phyloP scores from a whole-genome alignment of 1,140 invertebrate genomes.

The Heliconius himera region DNA sequence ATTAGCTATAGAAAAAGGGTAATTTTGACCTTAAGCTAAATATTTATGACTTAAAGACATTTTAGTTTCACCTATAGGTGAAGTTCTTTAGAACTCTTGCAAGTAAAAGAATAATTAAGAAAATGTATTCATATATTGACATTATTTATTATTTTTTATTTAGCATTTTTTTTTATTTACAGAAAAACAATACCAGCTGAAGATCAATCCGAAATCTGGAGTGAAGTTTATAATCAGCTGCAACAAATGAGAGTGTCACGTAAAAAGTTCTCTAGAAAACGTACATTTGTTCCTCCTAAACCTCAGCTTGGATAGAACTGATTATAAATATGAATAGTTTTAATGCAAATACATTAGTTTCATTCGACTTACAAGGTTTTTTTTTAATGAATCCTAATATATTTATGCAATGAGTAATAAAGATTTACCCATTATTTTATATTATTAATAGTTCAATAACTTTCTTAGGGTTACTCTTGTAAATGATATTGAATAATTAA shows the following conservation, averaged over 20 bases:
- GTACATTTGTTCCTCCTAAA: slow-evolving; percentile 81
- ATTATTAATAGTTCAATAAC: too few relatives aligned
- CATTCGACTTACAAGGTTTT: not conserved
- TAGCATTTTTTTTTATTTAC: slow-evolving; percentile 48
- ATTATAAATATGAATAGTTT: slow-evolving; percentile 21
- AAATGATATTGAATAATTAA: too few relatives aligned
- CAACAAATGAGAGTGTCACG: slow-evolving; percentile 86
- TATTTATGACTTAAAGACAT: too few relatives aligned
- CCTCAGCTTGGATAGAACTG: slow-evolving; percentile 54
- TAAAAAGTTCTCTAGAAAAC: slow-evolving; percentile 86
- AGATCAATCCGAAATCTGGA: slow-evolving; percentile 92
- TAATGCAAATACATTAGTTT: slow-evolving; percentile 31
- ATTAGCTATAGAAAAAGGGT: too few relatives aligned
- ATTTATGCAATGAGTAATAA: not conserved
- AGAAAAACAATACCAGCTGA: slow-evolving; percentile 92
- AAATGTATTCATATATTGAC: too few relatives aligned
- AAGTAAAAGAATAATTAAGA: too few relatives aligned
- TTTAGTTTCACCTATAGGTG: too few relatives aligned
- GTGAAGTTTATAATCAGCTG: slow-evolving; percentile 90
- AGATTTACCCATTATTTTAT: too few relatives aligned
- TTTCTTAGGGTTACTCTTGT: too few relatives aligned
- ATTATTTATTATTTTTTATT: too few relatives aligned
- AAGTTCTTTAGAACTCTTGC: too few relatives aligned
- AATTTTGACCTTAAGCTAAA: too few relatives aligned
- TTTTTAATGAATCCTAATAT: not conserved